A percentile compares a stretch with the other conserved stretches of the same genome.
These are phyloP conservation scores for Temnopleurus reevesii DNA, from an alignment of 53 echinoderm and acorn worm species.

Conservation along the genomic window DNA sequence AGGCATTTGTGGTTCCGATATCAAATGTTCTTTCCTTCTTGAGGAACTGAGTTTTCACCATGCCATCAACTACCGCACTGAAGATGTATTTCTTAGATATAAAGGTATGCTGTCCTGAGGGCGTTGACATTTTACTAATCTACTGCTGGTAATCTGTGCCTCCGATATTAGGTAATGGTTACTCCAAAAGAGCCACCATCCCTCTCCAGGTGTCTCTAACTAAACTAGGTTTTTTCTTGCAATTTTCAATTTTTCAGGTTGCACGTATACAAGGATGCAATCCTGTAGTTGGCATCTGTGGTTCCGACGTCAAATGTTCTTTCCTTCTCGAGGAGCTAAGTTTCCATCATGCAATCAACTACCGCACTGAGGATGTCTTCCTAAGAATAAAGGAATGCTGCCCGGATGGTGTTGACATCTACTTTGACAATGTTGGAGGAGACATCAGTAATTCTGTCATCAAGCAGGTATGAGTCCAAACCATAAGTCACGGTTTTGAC, in stretches of 20 bases:
- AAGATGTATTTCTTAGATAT: conserved; percentile 70
- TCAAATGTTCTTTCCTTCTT: conserved; percentile 80
- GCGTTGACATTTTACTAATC: conserved; percentile 83
- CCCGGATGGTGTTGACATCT: conserved; percentile 84
- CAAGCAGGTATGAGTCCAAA: conserved; percentile 74
- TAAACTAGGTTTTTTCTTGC: background rate
- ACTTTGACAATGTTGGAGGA: conserved; percentile 98
- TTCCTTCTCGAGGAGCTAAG: conserved; percentile 82
- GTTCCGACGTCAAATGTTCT: conserved; percentile 82
- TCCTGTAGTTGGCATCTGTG: conserved; percentile 91
- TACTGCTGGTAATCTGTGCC: too few species aligned
- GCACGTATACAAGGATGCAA: conserved; percentile 87
- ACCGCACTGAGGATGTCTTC: conserved; percentile 77
- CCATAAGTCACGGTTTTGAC: background rate
- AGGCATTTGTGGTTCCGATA: conserved; percentile 89
- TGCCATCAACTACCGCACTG: conserved; percentile 91
- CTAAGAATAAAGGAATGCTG: conserved; percentile 77
- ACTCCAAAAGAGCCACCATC: too few species aligned
- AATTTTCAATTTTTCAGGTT: conserved; percentile 57
- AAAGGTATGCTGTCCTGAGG: conserved; percentile 81
- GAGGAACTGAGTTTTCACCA: conserved; percentile 85
- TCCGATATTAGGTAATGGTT: too few species aligned
- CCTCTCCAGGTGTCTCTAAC: too few species aligned
- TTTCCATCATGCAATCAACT: conserved; percentile 90
- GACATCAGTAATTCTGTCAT: conserved; percentile 88